Evolutionary conservation across 2,888 invertebrate species (phyloP), one percentile per base, ranked within the genome.

Genomic region (Polydrusus tereticollis): DNA sequence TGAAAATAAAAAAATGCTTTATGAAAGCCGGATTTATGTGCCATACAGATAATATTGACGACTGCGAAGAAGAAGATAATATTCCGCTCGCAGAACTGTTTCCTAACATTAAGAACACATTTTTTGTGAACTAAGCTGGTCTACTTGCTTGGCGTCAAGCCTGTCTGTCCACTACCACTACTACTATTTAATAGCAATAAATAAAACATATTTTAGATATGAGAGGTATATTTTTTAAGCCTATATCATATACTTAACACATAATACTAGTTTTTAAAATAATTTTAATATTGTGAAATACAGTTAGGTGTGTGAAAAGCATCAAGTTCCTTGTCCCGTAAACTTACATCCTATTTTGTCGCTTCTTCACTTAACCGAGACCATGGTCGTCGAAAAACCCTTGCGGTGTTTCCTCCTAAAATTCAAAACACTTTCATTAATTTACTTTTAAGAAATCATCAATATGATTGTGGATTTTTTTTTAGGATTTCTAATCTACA

Each of bases 321-420:
- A 8, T 43, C 18, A 16, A 16, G 16, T 45, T 45, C 12, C 7
- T 2, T 18, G 20, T 18, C 6, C 18, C 18, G 20, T 45, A 20
- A 45, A 45, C 18, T 45, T 45, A 8, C 18, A 16, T 18, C 45
- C 18, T 1, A 45, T 20, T 18, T 18, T 21, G 1, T 10, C 8
- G 6, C 43, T 7, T 16, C 18, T 3, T 18, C 10, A 12, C 16
- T 90, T 94, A 97, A 81, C 97, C 97, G 81, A 99, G 92, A 78
- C 98, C 98, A 86, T 98, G 98, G 88, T 99, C 99, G 87, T 99
- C 99, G 87, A 99, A 99, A 89, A 99, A 98, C 82, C 98, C 98
- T 88, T 99, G 98, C 66, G 98, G 98, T 69, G 98, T 99, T 90
- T 99, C 98, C 89, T 99, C 99, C 98, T 98, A 84, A 94, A 70